Evolutionary conservation across 2,113 vertebrate genomes (phyloP).

Genomic region (Leptobrachium leishanense): DNA sequence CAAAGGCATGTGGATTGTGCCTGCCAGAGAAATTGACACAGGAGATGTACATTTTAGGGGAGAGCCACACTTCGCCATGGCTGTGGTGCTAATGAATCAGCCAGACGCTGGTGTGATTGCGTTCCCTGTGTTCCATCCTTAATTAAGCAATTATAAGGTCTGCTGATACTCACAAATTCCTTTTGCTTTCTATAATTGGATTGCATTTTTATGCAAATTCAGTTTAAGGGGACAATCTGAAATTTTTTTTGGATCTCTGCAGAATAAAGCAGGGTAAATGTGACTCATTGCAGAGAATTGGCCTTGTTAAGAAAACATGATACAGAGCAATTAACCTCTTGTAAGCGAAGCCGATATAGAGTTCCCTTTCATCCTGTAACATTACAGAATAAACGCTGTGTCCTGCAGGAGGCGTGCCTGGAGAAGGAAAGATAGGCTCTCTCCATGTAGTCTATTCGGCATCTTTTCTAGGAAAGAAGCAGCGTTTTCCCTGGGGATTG

Average conservation of each 20-base stretch:
- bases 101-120: slow-evolving; percentile 53
- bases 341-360: slow-evolving; percentile 11
- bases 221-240: slow-evolving; percentile 50
- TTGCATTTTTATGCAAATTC: slow-evolving; percentile 60
- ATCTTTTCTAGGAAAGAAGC: no score
- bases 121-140: slow-evolving; percentile 60
- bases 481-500: no score
- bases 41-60: slow-evolving; percentile 50
- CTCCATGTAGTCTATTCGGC: no score
- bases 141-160: slow-evolving; percentile 65
- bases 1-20: slow-evolving; percentile 50
- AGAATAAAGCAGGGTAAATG: no score
- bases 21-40: slow-evolving; percentile 53
- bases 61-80: slow-evolving; percentile 54
- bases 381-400: neutral
- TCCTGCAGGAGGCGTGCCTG: slow-evolving; percentile 30
- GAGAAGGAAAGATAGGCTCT: no score
- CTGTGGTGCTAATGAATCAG: slow-evolving; percentile 61
- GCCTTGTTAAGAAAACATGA: slow-evolving; percentile 40
- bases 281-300: slow-evolving; percentile 39
- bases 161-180: slow-evolving; percentile 62
- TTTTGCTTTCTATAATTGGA: slow-evolving; percentile 63
- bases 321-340: slow-evolving; percentile 39
- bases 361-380: slow-evolving; percentile 14
- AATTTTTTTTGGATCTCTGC: slow-evolving; percentile 18